phyloP scores from a whole-genome alignment of 2,797 vertebrate species.

The Takifugu rubripes region DNA sequence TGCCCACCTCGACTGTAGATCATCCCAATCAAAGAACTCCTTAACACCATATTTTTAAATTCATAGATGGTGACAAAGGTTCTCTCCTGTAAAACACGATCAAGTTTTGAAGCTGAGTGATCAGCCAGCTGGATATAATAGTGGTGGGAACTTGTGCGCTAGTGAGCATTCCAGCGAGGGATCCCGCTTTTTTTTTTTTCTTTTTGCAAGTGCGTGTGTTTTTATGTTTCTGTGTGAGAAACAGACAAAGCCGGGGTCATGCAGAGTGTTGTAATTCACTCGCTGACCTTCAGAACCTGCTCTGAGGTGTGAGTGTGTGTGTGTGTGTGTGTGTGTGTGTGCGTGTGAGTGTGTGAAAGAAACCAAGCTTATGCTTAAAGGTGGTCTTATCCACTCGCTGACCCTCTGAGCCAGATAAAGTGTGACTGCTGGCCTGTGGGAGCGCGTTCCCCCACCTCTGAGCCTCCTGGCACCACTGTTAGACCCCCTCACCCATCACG shows the following conservation, averaged over 20 bases:
- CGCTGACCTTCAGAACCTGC: slow-evolving; percentile 41
- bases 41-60: not conserved
- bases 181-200: slow-evolving; percentile 1
- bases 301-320: slow-evolving; percentile 30
- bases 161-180: slow-evolving; percentile 39
- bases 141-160: slow-evolving; percentile 46
- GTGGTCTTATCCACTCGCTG: slow-evolving; percentile 25
- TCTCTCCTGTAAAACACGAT: too few relatives aligned
- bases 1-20: slow-evolving; percentile 1
- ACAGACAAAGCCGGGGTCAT: slow-evolving; percentile 31
- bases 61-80: not conserved
- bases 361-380: slow-evolving; percentile 21
- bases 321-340: slow-evolving; percentile 34
- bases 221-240: slow-evolving; percentile 5
- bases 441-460: slow-evolving; percentile 37
- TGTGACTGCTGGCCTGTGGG: slow-evolving; percentile 45
- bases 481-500: slow-evolving; percentile 7
- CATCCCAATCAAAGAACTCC: not conserved
- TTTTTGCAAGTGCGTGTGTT: slow-evolving; percentile 4
- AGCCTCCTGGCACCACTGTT: slow-evolving; percentile 46
- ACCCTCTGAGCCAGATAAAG: slow-evolving; percentile 50
- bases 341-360: slow-evolving; percentile 33
- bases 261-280: slow-evolving; percentile 56
- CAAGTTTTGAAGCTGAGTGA: slow-evolving; percentile 5
- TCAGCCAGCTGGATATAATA: slow-evolving; percentile 44